Base-by-base conservation (phyloP, 2,113 vertebrate species). In the Pristiophorus japonicus region DNA sequence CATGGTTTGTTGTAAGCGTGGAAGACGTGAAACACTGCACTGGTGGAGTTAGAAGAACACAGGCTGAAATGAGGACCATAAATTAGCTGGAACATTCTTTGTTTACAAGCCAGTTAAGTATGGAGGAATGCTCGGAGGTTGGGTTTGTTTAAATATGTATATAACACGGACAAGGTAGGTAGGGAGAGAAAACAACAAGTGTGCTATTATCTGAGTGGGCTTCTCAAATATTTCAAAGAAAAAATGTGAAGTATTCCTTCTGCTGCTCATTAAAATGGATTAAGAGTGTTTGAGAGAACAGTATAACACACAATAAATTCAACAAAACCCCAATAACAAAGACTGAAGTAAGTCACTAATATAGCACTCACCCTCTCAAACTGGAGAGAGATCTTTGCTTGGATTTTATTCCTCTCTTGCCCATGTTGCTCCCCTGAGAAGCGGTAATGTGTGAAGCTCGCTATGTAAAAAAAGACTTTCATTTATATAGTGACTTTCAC, bases 201-300 rank as follows among this genome's bases (percentile, higher is more conserved):
- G 14, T 55, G 47, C 55, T 95, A 30, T 45, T 66, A 66, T 27
- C 67, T 59, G 94, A 78, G 95, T 96, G 94, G 96, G 95, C 87
- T 47, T 93, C 30, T n/a, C 18, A 95, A 96, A 94, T 95, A 96
- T 96, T 92, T 95, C 66, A 55, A 88, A 78, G n/a, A n/a, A 78
- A 78, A 85, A 96, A 96, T 96, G 75, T 94, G 65, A 95, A 96
- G 94, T 94, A 96, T 96, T 70, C 81, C 66, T 85, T 70, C 78
- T 92, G 81, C 84, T 88, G 70, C 12, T 38, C 16, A 18, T 78
- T 78, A 78, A 78, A 42, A 78, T 78, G 75, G 75, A 78, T 78
- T 78, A 78, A 42, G n/a, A 42, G n/a, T 42, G 75, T 78, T 78
- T 78, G 3, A 78, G n/a, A 38, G 75, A 78, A 78, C 70, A 67